Evolutionary conservation across 1,140 invertebrate species (phyloP).

Genomic region (Gonatopus flavifemur): DNA sequence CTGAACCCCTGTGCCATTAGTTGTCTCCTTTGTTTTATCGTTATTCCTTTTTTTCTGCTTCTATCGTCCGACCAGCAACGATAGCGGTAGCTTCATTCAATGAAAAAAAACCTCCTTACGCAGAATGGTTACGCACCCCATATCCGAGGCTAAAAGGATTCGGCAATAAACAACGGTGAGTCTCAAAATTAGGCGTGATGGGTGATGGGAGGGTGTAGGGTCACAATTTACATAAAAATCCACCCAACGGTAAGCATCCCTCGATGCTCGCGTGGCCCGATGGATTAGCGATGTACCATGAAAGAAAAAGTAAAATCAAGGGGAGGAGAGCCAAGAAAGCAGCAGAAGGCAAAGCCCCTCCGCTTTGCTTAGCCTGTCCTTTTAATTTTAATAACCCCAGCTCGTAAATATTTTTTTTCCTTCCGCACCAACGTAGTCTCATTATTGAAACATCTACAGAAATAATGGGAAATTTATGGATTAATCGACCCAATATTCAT

Average conservation of each 20-base stretch:
- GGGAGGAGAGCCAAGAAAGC: too few relatives aligned
- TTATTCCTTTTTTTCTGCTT: too few relatives aligned
- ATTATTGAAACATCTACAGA: too few relatives aligned
- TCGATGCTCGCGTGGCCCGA: slow-evolving; percentile 20
- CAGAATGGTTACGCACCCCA: slow-evolving; percentile 8
- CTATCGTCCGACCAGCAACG: too few relatives aligned
- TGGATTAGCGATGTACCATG: slow-evolving; percentile 44
- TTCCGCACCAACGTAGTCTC: slow-evolving; percentile 14
- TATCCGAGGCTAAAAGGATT: slow-evolving; percentile 54
- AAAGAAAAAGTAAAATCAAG: slow-evolving; percentile 17
- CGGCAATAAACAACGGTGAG: slow-evolving; percentile 53
- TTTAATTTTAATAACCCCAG: slow-evolving; percentile 45
- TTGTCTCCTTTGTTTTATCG: slow-evolving; percentile 15
- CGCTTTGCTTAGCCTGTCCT: slow-evolving; percentile 33
- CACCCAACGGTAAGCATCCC: slow-evolving; percentile 21
- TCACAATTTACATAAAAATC: slow-evolving; percentile 42
- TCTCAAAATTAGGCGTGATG: slow-evolving; percentile 46
- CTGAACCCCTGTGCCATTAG: slow-evolving; percentile 8
- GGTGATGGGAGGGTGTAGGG: slow-evolving; percentile 25
- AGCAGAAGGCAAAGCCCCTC: too few relatives aligned
- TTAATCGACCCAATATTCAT: too few relatives aligned
- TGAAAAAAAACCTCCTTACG: too few relatives aligned
- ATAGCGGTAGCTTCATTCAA: too few relatives aligned
- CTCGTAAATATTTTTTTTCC: slow-evolving; percentile 44
- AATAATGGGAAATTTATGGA: too few relatives aligned